These are phyloP conservation scores for Ramphastos sulfuratus DNA, from an alignment of 2,113 vertebrate species.

Conservation along the genomic window DNA sequence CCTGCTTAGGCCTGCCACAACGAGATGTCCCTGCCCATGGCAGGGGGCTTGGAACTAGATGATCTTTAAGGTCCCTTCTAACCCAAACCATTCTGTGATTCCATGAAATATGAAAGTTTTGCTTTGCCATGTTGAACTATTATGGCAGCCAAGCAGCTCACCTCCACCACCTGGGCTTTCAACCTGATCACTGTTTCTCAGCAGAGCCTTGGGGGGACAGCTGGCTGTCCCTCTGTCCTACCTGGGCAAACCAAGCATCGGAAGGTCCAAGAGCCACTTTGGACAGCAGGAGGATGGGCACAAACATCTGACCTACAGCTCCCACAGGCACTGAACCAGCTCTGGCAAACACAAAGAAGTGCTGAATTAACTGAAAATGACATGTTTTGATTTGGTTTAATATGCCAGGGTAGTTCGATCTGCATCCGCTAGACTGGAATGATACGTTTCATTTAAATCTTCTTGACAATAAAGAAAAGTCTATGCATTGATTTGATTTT, in stretches of 20 bases:
- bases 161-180: background rate
- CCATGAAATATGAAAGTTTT: background rate
- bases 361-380: background rate
- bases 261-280: background rate
- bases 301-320: background rate
- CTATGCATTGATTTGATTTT: background rate
- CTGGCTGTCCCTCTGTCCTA: background rate
- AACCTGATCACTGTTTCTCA: fast-evolving
- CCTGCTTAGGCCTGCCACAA: too few relatives aligned
- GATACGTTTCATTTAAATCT: background rate
- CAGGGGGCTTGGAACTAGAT: too few relatives aligned
- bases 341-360: background rate
- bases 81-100: too few relatives aligned
- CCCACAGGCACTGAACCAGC: background rate
- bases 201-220: fast-evolving
- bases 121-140: background rate
- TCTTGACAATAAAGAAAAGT: background rate
- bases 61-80: too few relatives aligned
- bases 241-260: background rate
- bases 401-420: background rate
- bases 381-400: constrained; percentile 13
- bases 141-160: background rate
- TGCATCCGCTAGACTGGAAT: background rate
- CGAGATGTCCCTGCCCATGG: too few relatives aligned
- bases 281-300: background rate